A percentile compares a stretch with the other conserved stretches of the same genome.
phyloP scores from a whole-genome alignment of 2,888 invertebrate genomes.

The Cataglyphis livida region DNA sequence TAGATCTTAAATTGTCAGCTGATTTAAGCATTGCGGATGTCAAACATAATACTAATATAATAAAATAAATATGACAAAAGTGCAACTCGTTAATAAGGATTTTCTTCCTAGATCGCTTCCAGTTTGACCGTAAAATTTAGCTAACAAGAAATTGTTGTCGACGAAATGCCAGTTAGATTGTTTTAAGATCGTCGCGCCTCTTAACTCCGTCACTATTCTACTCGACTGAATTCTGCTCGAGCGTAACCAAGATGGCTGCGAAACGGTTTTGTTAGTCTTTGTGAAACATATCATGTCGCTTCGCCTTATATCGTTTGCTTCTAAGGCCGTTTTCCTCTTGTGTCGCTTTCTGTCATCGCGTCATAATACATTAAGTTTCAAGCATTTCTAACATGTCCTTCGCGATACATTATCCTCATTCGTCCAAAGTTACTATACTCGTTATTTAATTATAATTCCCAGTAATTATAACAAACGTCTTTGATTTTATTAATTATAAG shows the following conservation, averaged over 20 bases:
- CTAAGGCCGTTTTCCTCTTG: conserved; percentile 49
- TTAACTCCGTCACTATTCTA: conserved; percentile 75
- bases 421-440: not conserved
- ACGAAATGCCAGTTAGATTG: conserved; percentile 58
- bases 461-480: not conserved
- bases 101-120: conserved; percentile 53
- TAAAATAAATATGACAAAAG: not conserved
- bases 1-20: not conserved
- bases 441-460: not conserved
- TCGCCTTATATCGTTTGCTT: conserved; percentile 58
- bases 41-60: not conserved
- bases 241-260: conserved; percentile 81
- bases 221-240: conserved; percentile 75
- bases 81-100: conserved; percentile 28
- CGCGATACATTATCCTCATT: not conserved
- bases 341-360: conserved; percentile 18
- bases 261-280: conserved; percentile 62
- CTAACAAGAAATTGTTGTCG: conserved; percentile 76
- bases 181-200: conserved; percentile 77
- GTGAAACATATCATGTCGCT: conserved; percentile 60
- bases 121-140: conserved; percentile 68
- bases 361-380: conserved; percentile 50
- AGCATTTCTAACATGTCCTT: not conserved
- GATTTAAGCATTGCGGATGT: not conserved
- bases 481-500: not conserved